phyloP scores from a whole-genome alignment of 1,140 invertebrate genomes.

The Sogatella furcifera region DNA sequence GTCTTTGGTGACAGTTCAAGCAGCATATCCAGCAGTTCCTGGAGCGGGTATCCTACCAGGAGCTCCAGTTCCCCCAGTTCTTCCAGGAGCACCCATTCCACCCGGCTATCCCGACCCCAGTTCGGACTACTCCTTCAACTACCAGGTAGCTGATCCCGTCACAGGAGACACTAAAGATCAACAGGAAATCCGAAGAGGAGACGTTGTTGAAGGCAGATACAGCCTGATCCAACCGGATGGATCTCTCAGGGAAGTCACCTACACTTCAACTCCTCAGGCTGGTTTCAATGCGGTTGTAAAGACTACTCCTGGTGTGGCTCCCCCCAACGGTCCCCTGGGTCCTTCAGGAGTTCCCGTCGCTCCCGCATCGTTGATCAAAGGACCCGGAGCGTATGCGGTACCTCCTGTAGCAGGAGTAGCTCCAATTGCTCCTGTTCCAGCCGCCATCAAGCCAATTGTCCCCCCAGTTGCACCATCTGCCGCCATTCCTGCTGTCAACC shows the following conservation, averaged over 20 bases:
- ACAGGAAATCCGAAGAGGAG: conserved; percentile 39
- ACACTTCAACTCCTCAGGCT: conserved; percentile 44
- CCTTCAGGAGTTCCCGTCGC: background rate
- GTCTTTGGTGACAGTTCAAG: too few species aligned
- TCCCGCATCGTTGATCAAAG: background rate
- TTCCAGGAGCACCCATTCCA: background rate
- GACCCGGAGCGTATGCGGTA: background rate
- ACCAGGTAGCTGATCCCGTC: conserved; percentile 38
- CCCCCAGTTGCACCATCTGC: background rate
- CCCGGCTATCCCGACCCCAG: background rate
- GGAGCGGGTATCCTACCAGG: background rate
- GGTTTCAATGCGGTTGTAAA: conserved; percentile 44
- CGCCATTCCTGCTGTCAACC: background rate
- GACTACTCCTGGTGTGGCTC: background rate
- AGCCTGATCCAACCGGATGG: conserved; percentile 45
- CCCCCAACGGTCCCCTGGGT: background rate
- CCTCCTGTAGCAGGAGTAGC: background rate
- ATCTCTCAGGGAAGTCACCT: conserved; percentile 43
- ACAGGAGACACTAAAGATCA: conserved; percentile 41
- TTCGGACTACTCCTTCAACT: conserved; percentile 40
- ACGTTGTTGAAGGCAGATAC: conserved; percentile 41
- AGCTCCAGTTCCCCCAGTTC: background rate
- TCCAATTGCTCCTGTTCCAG: background rate
- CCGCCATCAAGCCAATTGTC: background rate
- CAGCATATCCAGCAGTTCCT: background rate